Conservation (phyloP, 2,797 vertebrate species). For the Xenentodon cancila region DNA sequence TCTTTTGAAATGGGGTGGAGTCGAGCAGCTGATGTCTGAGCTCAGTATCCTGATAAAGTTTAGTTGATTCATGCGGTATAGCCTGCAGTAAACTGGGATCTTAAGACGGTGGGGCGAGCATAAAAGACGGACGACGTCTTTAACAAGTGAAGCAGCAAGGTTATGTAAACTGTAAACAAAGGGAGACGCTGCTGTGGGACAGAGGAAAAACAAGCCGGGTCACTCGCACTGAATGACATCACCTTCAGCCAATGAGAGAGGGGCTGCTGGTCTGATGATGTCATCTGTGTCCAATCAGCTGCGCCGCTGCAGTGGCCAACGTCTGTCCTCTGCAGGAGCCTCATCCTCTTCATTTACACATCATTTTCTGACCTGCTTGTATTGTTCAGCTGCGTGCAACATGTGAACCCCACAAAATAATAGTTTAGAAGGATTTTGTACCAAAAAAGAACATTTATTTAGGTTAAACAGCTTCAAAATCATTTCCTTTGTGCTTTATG, state of each 20-base stretch:
- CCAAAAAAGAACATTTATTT: too few species aligned
- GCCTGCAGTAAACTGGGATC: background rate
- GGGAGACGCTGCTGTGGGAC: constrained; percentile 23
- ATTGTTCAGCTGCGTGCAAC: constrained; percentile 21
- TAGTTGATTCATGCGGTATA: constrained; percentile 34
- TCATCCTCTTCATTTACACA: constrained; percentile 57
- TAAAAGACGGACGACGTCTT: too few species aligned
- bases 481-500: background rate
- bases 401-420: background rate
- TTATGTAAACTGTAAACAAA: constrained; percentile 56
- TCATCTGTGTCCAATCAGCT: constrained; percentile 78
- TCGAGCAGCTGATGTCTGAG: constrained; percentile 35
- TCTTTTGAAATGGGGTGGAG: constrained; percentile 25
- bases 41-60: constrained; percentile 48
- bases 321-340: constrained; percentile 47
- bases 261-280: constrained; percentile 73
- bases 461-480: too few species aligned
- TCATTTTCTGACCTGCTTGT: constrained; percentile 57
- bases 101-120: background rate
- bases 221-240: constrained; percentile 76
- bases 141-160: background rate
- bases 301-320: constrained; percentile 66
- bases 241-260: constrained; percentile 71
- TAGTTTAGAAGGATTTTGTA: background rate
- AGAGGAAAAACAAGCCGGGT: constrained; percentile 33